Conservation (phyloP, 2,113 vertebrate genomes). For the Onychostruthus taczanowskii region DNA sequence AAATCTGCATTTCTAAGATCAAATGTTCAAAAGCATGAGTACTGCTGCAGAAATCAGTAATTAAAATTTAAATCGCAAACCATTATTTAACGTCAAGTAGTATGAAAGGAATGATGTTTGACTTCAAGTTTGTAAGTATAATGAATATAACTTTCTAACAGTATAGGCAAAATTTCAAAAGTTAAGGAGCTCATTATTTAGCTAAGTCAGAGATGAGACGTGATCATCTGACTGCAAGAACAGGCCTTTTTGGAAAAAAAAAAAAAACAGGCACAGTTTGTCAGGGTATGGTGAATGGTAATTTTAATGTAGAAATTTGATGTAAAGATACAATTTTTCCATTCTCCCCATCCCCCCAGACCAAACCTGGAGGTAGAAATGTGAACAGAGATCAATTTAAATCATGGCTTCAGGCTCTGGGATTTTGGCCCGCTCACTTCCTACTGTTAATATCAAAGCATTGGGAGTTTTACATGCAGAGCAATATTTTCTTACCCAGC, state of each 20-base stretch:
- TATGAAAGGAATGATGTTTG: neutral
- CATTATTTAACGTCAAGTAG: neutral
- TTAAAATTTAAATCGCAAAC: neutral
- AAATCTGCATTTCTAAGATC: neutral
- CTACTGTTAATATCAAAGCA: slow-evolving; percentile 51
- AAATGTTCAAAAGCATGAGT: neutral
- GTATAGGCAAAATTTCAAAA: neutral
- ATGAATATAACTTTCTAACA: neutral
- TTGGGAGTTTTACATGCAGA: slow-evolving; percentile 1
- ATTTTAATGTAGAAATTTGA: slow-evolving; percentile 13
- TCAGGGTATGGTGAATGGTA: neutral
- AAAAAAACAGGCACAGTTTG: neutral
- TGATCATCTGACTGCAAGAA: neutral
- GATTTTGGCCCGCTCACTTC: neutral
- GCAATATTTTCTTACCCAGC: neutral
- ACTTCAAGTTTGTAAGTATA: neutral
- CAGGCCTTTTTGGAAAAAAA: neutral
- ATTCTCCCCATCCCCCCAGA: neutral
- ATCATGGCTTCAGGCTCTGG: neutral
- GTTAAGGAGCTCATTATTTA: neutral
- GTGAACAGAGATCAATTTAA: slow-evolving; percentile 44
- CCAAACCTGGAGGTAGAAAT: neutral
- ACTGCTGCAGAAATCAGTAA: neutral
- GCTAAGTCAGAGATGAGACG: neutral
- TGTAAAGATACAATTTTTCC: neutral